phyloP scores from a whole-genome alignment of 64 coral and sea anemone genomes.

The Acropora tenuis region DNA sequence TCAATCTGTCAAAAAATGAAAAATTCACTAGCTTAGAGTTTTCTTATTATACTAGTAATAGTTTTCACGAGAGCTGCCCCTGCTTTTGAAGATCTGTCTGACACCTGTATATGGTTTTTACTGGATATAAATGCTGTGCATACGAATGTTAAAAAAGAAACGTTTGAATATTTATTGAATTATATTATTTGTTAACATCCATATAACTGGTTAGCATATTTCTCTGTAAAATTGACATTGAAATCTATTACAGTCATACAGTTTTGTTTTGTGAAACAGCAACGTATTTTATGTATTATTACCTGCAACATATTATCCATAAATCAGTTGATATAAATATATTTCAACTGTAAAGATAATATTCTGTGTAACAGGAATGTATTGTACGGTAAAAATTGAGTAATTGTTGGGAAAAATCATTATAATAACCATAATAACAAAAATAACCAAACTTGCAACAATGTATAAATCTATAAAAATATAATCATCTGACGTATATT shows the following conservation, averaged over 20 bases:
- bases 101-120: constrained; percentile 50
- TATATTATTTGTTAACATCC: constrained; percentile 60
- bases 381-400: constrained; percentile 41
- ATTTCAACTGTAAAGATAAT: background rate
- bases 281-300: constrained; percentile 36
- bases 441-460: constrained; percentile 59
- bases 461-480: constrained; percentile 45
- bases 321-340: background rate
- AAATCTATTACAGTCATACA: constrained; percentile 67
- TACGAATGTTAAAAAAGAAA: constrained; percentile 69
- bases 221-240: constrained; percentile 57
- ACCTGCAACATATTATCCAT: background rate
- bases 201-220: constrained; percentile 61
- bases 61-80: constrained; percentile 43
- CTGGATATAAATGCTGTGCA: constrained; percentile 66
- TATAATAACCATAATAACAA: constrained; percentile 53
- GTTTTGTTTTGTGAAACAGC: constrained; percentile 63
- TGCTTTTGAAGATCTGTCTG: constrained; percentile 57
- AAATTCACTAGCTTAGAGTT: too few relatives aligned
- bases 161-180: constrained; percentile 69
- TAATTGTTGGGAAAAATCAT: constrained; percentile 48
- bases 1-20: constrained; percentile 49
- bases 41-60: constrained; percentile 21
- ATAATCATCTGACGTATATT: constrained; percentile 42
- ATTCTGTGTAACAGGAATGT: constrained; percentile 19